These are phyloP conservation scores for Vireo altiloquus DNA, from an alignment of 2,113 vertebrate species.

Conservation along the genomic window DNA sequence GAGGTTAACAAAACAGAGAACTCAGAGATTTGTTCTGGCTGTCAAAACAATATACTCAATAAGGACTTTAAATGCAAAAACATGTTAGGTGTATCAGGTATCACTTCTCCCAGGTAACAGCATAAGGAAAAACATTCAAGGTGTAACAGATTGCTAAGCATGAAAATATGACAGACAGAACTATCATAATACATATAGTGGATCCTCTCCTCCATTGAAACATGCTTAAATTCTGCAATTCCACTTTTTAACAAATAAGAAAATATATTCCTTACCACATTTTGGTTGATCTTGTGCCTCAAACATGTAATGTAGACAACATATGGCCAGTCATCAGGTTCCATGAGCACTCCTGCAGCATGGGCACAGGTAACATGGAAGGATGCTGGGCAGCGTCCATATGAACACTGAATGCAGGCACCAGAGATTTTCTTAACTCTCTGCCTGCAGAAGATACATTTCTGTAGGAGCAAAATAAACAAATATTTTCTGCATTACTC, in stretches of 20 bases:
- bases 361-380: slow-evolving; percentile 97
- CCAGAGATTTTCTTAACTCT: slow-evolving; percentile 84
- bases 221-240: neutral
- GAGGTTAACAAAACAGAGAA: neutral
- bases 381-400: slow-evolving; percentile 87
- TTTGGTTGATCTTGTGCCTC: slow-evolving; percentile 84
- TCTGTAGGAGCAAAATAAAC: slow-evolving; percentile 74
- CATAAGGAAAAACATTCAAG: neutral
- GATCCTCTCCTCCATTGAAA: neutral
- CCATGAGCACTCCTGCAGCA: slow-evolving; percentile 90
- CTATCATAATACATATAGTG: neutral
- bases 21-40: neutral
- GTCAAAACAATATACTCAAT: neutral
- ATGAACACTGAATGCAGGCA: slow-evolving; percentile 94
- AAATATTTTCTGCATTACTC: neutral
- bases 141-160: neutral
- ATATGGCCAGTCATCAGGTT: slow-evolving; percentile 92
- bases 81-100: neutral
- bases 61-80: neutral
- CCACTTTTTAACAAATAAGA: neutral
- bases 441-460: slow-evolving; percentile 91
- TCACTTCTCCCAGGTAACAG: neutral
- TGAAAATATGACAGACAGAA: neutral
- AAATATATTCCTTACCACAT: slow-evolving; percentile 77
- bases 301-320: slow-evolving; percentile 93